Percentiles rank a stretch among this genome's conserved stretches.
phyloP scores from a whole-genome alignment of 2,888 invertebrate genomes.

The Megastigmus dorsalis region DNA sequence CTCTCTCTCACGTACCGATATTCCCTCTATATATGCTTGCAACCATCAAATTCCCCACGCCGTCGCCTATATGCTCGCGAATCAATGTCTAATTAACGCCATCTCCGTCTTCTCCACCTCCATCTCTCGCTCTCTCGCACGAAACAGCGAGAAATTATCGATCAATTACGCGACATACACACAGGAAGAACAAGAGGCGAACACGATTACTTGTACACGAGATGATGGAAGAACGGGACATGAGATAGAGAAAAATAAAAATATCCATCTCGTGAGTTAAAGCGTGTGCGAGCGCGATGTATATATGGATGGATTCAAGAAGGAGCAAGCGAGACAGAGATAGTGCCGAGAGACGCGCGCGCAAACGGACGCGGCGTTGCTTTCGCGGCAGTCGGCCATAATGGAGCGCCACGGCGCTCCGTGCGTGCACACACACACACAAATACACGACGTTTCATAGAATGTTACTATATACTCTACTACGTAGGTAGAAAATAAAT shows the following conservation, averaged over 20 bases:
- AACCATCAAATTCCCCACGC: neutral
- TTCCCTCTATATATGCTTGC: neutral
- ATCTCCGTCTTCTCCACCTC: neutral
- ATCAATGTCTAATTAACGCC: conserved; percentile 25
- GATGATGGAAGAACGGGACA: too few relatives aligned
- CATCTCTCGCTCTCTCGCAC: neutral
- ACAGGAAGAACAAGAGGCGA: neutral
- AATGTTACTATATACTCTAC: neutral
- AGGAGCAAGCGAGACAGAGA: conserved; percentile 5
- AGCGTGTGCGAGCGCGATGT: neutral
- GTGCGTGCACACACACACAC: neutral
- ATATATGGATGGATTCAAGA: conserved; percentile 10
- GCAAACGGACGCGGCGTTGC: conserved; percentile 40
- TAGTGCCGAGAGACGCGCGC: conserved; percentile 32
- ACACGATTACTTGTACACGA: neutral
- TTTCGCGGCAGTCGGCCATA: conserved; percentile 40
- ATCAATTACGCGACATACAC: neutral
- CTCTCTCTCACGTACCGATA: neutral
- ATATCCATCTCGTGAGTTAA: too few relatives aligned
- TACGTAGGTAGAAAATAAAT: conserved; percentile 63
- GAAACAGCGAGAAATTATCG: conserved; percentile 1
- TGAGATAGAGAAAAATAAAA: neutral
- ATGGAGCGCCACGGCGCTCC: conserved; percentile 35
- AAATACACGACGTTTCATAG: neutral
- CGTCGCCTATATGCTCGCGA: neutral